Conservation (phyloP, 2,888 invertebrate species). For the Coenonympha arcania region DNA sequence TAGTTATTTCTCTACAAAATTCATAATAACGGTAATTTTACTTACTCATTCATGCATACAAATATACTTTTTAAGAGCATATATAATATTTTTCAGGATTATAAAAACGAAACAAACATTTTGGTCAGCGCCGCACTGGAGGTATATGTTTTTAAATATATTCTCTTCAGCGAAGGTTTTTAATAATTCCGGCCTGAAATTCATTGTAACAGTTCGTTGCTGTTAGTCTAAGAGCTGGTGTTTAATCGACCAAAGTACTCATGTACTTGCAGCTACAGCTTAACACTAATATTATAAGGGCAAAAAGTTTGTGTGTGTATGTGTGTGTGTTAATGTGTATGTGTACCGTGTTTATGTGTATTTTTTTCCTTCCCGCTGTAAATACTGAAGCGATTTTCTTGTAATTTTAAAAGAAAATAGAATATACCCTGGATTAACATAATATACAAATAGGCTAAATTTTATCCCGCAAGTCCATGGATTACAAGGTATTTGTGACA, state of each 20-base stretch:
- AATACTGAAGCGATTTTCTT: too few species aligned
- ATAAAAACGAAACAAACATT: conserved; percentile 12
- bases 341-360: too few species aligned
- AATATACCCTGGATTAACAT: too few species aligned
- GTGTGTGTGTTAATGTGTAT: too few species aligned
- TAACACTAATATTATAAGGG: too few species aligned
- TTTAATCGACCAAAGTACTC: not conserved
- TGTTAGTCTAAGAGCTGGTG: not conserved
- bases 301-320: too few species aligned
- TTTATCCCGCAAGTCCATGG: too few species aligned
- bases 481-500: too few species aligned
- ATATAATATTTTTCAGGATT: conserved; percentile 2
- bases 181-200: conserved; percentile 25
- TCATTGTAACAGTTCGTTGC: conserved; percentile 24
- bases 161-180: conserved; percentile 24
- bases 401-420: too few species aligned
- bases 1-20: not conserved
- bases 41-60: conserved; percentile 7
- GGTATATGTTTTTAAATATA: conserved; percentile 25
- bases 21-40: not conserved
- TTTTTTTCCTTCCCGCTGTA: too few species aligned
- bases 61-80: conserved; percentile 6
- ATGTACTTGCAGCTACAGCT: too few species aligned
- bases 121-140: not conserved
- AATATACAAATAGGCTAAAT: too few species aligned